phyloP scores from a whole-genome alignment of 1,140 invertebrate genomes.

The Drosophila cardini region DNA sequence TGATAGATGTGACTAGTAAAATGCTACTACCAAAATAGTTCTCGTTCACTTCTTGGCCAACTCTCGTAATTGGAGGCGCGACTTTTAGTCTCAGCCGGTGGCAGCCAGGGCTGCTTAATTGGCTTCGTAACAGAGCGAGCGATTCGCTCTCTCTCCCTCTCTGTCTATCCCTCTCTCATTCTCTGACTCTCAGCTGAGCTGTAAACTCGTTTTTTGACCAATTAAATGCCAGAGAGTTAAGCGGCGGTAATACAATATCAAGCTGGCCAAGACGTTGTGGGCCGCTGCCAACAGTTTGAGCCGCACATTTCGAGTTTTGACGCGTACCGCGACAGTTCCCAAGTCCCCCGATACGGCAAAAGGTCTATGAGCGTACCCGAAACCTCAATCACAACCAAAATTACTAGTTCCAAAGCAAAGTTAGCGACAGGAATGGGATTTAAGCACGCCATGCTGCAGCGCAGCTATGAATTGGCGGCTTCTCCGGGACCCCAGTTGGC shows the following conservation, averaged over 20 bases:
- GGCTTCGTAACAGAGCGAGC: slow-evolving; percentile 13
- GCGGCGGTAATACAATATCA: slow-evolving; percentile 29
- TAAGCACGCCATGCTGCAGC: slow-evolving; percentile 79
- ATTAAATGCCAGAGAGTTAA: slow-evolving; percentile 62
- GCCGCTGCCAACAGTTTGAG: slow-evolving; percentile 41
- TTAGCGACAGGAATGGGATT: slow-evolving; percentile 69
- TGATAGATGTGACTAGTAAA: slow-evolving; percentile 82
- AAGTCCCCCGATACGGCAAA: slow-evolving; percentile 11
- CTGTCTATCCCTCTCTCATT: neutral
- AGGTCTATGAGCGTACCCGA: slow-evolving; percentile 52
- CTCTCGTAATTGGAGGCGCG: slow-evolving; percentile 64
- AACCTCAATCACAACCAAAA: neutral
- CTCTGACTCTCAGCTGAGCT: slow-evolving; percentile 5
- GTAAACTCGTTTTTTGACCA: slow-evolving; percentile 73
- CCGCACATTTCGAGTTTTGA: slow-evolving; percentile 76
- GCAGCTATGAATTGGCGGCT: slow-evolving; percentile 68
- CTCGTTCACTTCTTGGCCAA: slow-evolving; percentile 41
- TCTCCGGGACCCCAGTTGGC: slow-evolving; percentile 49
- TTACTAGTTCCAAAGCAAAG: neutral
- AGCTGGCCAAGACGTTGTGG: slow-evolving; percentile 64
- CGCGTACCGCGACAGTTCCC: slow-evolving; percentile 78
- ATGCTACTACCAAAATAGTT: slow-evolving; percentile 82
- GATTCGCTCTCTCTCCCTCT: neutral
- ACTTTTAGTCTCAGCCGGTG: slow-evolving; percentile 25
- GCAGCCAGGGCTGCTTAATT: slow-evolving; percentile 50